These are phyloP conservation scores for Diadumene lineata DNA, from an alignment of 92 coral and sea anemone genomes.

Conservation along the genomic window DNA sequence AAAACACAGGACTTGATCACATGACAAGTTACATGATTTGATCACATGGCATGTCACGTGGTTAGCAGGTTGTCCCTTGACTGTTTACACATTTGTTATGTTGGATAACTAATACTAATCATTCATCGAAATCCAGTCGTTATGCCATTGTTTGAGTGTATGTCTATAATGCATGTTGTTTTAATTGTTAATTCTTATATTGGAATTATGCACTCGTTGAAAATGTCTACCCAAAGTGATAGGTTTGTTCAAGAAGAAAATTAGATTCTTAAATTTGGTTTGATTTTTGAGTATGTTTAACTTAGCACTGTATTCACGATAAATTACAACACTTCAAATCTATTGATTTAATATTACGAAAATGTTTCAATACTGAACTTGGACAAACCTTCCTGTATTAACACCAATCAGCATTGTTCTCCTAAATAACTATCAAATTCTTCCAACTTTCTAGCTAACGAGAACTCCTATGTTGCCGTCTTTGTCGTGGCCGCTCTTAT, in stretches of 20 bases:
- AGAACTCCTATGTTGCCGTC: conserved; percentile 52
- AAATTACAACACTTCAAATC: no score
- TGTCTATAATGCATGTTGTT: not conserved
- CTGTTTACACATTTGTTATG: not conserved
- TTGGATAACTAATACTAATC: not conserved
- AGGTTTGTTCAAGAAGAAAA: no score
- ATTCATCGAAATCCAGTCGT: not conserved
- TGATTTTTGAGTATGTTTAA: no score
- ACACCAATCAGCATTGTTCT: not conserved
- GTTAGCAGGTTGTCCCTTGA: conserved; percentile 2
- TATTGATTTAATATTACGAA: no score
- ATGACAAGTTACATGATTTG: not conserved
- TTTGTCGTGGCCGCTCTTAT: conserved; percentile 54
- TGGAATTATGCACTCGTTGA: conserved; percentile 2
- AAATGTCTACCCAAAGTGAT: not conserved
- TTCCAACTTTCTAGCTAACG: no score
- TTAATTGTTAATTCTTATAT: no score
- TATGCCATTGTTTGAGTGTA: not conserved
- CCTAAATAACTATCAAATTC: no score
- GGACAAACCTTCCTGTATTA: not conserved
- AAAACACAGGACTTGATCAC: no score
- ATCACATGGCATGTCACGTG: conserved; percentile 2
- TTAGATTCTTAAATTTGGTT: no score
- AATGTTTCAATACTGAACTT: no score
- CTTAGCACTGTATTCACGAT: no score